Evolutionary conservation across 2,888 invertebrate species (phyloP).

Genomic region (Andrena chrysosceles): DNA sequence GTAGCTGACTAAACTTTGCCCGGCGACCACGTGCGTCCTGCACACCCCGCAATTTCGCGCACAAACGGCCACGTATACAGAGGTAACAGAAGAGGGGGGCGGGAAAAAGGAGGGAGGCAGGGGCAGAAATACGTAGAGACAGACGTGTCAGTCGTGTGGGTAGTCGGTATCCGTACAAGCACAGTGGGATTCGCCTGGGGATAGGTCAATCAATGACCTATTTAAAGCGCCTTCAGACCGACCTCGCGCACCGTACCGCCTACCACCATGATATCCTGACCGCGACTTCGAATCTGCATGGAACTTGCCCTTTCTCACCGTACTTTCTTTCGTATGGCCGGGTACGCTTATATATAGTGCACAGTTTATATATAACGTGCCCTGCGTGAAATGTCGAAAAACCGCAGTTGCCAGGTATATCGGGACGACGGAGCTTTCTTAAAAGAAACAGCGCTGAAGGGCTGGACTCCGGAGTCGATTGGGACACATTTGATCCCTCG

Average conservation of each 20-base stretch:
- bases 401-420: neutral
- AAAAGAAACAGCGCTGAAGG: no score
- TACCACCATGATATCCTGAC: conserved; percentile 27
- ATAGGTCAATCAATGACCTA: conserved; percentile 82
- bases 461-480: no score
- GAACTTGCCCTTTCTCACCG: no score
- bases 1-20: conserved; percentile 72
- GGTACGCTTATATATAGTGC: neutral
- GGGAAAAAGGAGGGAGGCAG: neutral
- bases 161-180: conserved; percentile 57
- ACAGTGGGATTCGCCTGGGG: conserved; percentile 68
- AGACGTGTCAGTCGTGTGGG: conserved; percentile 46
- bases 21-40: conserved; percentile 66
- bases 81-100: neutral
- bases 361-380: neutral
- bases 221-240: conserved; percentile 73
- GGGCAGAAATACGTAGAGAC: conserved; percentile 43
- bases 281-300: neutral
- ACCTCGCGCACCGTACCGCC: conserved; percentile 57
- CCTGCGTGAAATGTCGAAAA: neutral
- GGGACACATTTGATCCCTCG: no score
- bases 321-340: neutral
- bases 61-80: conserved; percentile 55
- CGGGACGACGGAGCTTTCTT: no score
- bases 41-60: conserved; percentile 65